Conservation (phyloP, 1,140 invertebrate genomes). For the Trachymyrmex cornetzi region DNA sequence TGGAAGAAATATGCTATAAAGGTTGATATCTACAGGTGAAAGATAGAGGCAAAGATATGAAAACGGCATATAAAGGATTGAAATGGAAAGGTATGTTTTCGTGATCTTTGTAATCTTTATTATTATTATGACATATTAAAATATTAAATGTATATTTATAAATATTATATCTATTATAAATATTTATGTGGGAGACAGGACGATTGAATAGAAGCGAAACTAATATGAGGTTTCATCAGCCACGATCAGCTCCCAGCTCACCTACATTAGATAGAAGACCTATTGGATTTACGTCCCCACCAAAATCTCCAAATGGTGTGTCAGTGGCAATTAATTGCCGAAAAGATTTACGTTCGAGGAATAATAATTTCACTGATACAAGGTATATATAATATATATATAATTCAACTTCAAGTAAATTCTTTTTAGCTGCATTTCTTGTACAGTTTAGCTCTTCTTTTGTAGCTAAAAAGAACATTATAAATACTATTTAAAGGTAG, state of each 20-base stretch:
- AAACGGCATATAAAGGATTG: slow-evolving; percentile 92
- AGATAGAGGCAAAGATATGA: slow-evolving; percentile 91
- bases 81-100: slow-evolving; percentile 88
- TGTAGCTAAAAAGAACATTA: too few species aligned
- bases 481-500: too few species aligned
- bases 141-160: neutral
- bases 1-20: neutral
- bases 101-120: slow-evolving; percentile 28
- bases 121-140: slow-evolving; percentile 5
- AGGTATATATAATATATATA: slow-evolving; percentile 79
- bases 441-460: too few species aligned
- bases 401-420: neutral
- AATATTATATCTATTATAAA: slow-evolving; percentile 29
- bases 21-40: slow-evolving; percentile 88
- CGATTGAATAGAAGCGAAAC: slow-evolving; percentile 84
- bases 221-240: slow-evolving; percentile 84
- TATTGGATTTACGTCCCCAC: slow-evolving; percentile 83
- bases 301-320: slow-evolving; percentile 83
- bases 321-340: slow-evolving; percentile 86
- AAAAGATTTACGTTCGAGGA: slow-evolving; percentile 85
- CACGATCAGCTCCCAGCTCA: slow-evolving; percentile 90
- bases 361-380: slow-evolving; percentile 84
- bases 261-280: slow-evolving; percentile 88
- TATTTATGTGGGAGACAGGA: slow-evolving; percentile 72
- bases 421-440: too few species aligned